Base-by-base conservation (phyloP, 2,113 vertebrate genomes). In the Hiodon alosoides region DNA sequence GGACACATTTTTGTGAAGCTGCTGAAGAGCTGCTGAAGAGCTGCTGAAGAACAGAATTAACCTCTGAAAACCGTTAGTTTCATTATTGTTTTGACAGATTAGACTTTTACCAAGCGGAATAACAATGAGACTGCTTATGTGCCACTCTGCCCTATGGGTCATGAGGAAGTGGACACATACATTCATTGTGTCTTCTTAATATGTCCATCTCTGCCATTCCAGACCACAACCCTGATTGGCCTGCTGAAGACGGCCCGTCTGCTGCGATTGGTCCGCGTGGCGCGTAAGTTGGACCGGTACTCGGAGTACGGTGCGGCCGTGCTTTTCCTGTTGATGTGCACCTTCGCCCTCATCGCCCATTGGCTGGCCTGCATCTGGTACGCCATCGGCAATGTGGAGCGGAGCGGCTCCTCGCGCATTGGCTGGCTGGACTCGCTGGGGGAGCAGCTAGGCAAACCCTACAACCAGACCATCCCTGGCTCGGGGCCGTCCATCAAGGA, bases 351-450 rank as follows among this genome's bases (percentile, higher is more conserved):
- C 58, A 94, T 94, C 0, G 93, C 93, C 0, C 93, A 94, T 81
- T 94, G 93, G 93, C 86, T 94, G 81, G 93, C 93, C 79, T 94
- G 93, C 84, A 94, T 94, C 85, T 94, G 93, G 93, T 94, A 94
- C 14, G 94, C 94, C 78, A 95, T 95, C 4, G 94, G 94, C 69
- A 94, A 93, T 67, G 89, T 94, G 87, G 94, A 95, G 82, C 87
- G 91, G 77, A 87, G 86, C 0, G 79, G 87, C 72, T 82, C 83
- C 0, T 75, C 79, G 13, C 83, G 86, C 14, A 94, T 95, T 2
- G 94, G 94, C 78, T 96, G 95, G 95, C 86, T 96, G 74, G 85
- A 93, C 86, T 91, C 90, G 2, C 86, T 96, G 81, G 94, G 94
- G 0, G 90, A 91, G 4, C 93, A 95, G 87, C 91, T 95, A 5